Base-by-base conservation (phyloP, 2,888 invertebrate genomes). In the Nezara viridula region DNA sequence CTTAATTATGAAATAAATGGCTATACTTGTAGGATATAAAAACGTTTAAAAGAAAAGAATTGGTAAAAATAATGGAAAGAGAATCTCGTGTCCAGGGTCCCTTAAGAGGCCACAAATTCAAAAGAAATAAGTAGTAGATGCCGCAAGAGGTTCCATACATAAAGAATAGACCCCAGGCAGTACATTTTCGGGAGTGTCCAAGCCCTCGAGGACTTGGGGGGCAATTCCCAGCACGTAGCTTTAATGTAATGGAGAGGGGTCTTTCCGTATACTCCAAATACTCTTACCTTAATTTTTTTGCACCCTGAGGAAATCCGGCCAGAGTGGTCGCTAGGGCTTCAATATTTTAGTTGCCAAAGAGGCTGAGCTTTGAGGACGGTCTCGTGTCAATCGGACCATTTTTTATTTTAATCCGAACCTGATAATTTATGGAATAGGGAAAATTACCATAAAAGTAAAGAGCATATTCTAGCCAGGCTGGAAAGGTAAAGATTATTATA, bases 281-380 rank as follows among this genome's bases (percentile, higher is more conserved):
- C 81, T 44, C 44, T 81, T 81, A 81, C 81, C 81, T 81, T 81
- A 81, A 81, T 81, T 81, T 81, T 81, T 81, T 81, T 81, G 44
- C 81, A 81, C 81, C 81, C 81, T n/a, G n/a, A 81, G 81, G 81
- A 81, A 81, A 81, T 81, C 81, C 81, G 40, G 24, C n/a, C 81
- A 3, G 81, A 81, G 81, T 81, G 81, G 81, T 81, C 81, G 81
- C 81, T 16, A n/a, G 44, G 24, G 32, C 37, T 73, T 73, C 66
- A 73, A 73, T 73, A 73, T 27, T 73, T 73, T 37, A 73, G 66
- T 37, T 21, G 3, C 2, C 66, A 37, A 19, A 6, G 19, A 0
- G 14, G 6, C 5, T 1, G 16, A 73, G 37, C 66, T 9, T 14
- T 19, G 32, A 16, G 27, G 3, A 37, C 21, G 66, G 66, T 32